phyloP scores from a whole-genome alignment of 23 tunicate genomes.

The Clavelina lepadiformis region DNA sequence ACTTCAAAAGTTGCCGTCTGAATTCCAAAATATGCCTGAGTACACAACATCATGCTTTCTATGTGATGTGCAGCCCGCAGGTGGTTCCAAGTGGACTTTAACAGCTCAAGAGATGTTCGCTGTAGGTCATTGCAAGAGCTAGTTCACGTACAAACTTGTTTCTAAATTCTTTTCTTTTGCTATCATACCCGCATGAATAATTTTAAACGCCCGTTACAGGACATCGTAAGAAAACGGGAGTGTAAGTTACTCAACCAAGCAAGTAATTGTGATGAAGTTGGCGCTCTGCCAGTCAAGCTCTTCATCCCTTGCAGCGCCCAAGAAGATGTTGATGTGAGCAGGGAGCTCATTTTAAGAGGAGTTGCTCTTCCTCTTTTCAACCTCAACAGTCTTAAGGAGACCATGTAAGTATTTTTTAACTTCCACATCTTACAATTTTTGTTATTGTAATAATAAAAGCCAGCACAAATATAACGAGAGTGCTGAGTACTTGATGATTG shows the following conservation, averaged over 20 bases:
- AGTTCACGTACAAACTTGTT: no score
- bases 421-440: no score
- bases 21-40: neutral
- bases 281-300: conserved; percentile 16
- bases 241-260: no score
- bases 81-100: conserved; percentile 61
- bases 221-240: no score
- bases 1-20: neutral
- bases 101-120: conserved; percentile 30
- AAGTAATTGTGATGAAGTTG: neutral
- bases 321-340: conserved; percentile 17
- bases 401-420: no score
- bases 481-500: no score
- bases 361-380: conserved; percentile 28
- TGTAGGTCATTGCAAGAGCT: no score
- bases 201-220: no score
- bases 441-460: no score
- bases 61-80: conserved; percentile 51
- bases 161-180: no score
- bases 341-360: conserved; percentile 32
- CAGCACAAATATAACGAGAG: no score
- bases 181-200: no score
- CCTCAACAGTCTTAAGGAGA: neutral
- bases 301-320: conserved; percentile 4
- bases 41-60: conserved; percentile 21